Base-by-base conservation (phyloP, 2,113 vertebrate genomes). In the Rhinoderma darwinii region DNA sequence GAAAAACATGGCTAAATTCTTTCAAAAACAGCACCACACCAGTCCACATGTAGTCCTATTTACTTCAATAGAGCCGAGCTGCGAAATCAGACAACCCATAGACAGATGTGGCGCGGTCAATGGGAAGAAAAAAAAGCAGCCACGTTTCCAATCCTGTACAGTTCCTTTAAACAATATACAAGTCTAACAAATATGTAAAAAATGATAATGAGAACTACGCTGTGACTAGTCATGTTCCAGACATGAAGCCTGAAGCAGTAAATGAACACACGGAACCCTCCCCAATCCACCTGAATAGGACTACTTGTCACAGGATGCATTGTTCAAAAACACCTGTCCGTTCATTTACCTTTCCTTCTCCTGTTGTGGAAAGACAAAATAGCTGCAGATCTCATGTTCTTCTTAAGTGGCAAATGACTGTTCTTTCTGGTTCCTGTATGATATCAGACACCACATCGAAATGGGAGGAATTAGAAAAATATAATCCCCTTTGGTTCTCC, bases 311-410 rank as follows among this genome's bases (percentile, higher is more conserved):
- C 12, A 44, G 0, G n/a, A 27, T 14, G 14, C 22, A 44, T n/a
- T 43, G 41, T 47, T 14, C 5, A 15, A 14, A 39, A 47, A 75
- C n/a, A 17, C 43, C 10, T 12, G 18, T 70, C 63, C 17, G 30
- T 43, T 47, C 17, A 22, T n/a, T n/a, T 74, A 85, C 83, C 83
- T 77, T 77, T 85, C 27, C 6, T 47, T 17, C 73, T 77, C 35
- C n/a, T 61, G 41, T 63, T 77, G 22, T 77, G 77, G 37, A 61
- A 32, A 41, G 32, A 59, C 35, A 76, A 51, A 17, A 66, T 77
- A 8, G 72, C 51, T 4, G 27, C 2, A 44, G 83, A 76, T 85
- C 72, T 75, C 72, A 84, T 84, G n/a, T 76, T 84, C 39, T 47
- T 50, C 25, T 70, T 22, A 51, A 27, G 47, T 7, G 44, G 32